A percentile compares a stretch with the other conserved stretches of the same genome.
These are phyloP conservation scores for Probaryconus sp. DNA, from an alignment of 1,140 invertebrate species.

Conservation along the genomic window DNA sequence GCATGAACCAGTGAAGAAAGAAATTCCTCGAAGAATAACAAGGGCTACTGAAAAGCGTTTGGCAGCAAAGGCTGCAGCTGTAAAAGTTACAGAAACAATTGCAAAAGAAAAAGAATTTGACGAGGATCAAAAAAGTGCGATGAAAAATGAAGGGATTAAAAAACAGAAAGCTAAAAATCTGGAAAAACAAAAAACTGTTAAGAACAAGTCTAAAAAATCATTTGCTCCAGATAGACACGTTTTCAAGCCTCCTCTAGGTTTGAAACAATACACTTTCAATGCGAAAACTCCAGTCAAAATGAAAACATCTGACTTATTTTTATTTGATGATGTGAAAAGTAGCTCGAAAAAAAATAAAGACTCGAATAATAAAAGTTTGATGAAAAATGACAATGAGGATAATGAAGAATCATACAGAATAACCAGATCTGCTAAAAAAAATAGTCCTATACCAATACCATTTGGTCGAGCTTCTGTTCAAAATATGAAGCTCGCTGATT, in stretches of 20 bases:
- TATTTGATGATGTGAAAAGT: constrained; percentile 19
- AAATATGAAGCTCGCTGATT: constrained; percentile 6
- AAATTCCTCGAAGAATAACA: constrained; percentile 63
- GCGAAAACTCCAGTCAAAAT: not conserved
- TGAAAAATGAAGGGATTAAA: not conserved
- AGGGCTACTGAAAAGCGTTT: constrained; percentile 69
- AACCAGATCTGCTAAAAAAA: constrained; percentile 3
- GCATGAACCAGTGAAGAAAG: not conserved
- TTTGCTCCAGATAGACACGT: constrained; percentile 49
- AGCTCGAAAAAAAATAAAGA: not conserved
- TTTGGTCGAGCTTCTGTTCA: constrained; percentile 42
- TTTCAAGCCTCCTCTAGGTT: constrained; percentile 40
- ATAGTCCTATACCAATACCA: no score
- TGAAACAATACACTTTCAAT: constrained; percentile 15
- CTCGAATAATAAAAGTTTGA: not conserved
- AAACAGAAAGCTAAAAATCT: not conserved
- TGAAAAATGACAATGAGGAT: constrained; percentile 3
- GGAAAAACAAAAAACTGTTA: no score
- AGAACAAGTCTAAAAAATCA: constrained; percentile 12
- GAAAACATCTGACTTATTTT: constrained; percentile 13
- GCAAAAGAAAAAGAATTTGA: constrained; percentile 14
- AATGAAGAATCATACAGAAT: not conserved
- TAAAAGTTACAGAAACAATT: no score
- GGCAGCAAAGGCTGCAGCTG: constrained; percentile 59
- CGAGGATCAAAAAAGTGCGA: not conserved